phyloP scores from a whole-genome alignment of 2,797 vertebrate genomes.

The Ficedula albicollis region DNA sequence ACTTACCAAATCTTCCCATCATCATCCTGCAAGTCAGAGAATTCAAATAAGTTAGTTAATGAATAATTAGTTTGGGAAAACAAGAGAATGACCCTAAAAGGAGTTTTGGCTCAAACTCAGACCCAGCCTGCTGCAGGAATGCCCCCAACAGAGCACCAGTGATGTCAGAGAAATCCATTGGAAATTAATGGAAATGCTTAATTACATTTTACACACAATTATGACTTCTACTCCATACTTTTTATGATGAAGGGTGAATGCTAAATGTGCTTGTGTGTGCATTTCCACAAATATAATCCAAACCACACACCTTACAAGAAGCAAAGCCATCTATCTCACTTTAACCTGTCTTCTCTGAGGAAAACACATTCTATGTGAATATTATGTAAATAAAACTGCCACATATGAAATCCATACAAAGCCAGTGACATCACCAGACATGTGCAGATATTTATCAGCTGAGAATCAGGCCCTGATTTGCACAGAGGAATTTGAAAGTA shows the following conservation, averaged over 20 bases:
- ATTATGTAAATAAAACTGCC: not conserved
- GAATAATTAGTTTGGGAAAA: not conserved
- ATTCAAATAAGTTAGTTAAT: not conserved
- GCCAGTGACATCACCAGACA: not conserved
- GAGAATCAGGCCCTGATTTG: not conserved
- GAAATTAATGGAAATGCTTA: not conserved
- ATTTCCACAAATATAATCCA: not conserved
- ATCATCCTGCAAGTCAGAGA: slow-evolving; percentile 86
- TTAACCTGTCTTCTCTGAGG: not conserved
- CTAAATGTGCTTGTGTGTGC: not conserved
- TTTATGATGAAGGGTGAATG: not conserved
- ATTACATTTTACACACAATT: not conserved
- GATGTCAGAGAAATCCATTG: not conserved
- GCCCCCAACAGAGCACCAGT: not conserved
- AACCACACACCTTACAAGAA: not conserved
- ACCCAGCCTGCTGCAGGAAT: not conserved
- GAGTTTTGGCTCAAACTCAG: not conserved
- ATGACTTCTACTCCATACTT: not conserved
- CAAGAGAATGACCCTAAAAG: not conserved
- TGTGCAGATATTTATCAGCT: not conserved
- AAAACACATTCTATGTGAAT: not conserved
- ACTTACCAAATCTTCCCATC: slow-evolving; percentile 95
- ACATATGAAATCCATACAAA: not conserved
- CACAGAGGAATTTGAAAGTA: not conserved
- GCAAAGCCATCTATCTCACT: not conserved